phyloP scores from a whole-genome alignment of 2,797 vertebrate species.

The Clarias platycephalus region DNA sequence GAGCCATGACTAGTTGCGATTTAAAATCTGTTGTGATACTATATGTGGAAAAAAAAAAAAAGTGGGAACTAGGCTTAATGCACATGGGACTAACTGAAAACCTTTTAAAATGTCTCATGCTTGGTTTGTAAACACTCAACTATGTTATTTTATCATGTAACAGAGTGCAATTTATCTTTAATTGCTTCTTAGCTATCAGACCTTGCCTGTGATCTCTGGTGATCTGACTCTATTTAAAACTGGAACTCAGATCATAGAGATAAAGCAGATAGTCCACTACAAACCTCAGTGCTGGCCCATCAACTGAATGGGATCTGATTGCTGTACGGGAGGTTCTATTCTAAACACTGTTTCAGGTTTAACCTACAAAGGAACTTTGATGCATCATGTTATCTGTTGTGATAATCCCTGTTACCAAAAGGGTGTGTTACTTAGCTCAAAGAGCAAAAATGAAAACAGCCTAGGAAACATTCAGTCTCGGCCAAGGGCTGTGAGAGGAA shows the following conservation, averaged over 20 bases:
- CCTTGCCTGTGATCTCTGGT: conserved; percentile 56
- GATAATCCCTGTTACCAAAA: conserved; percentile 45
- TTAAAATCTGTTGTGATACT: too few species aligned
- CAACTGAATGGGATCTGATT: conserved; percentile 68
- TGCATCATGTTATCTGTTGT: conserved; percentile 61
- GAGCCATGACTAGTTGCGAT: too few species aligned
- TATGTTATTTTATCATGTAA: not conserved
- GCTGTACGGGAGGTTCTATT: conserved; percentile 54
- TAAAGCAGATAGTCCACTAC: conserved; percentile 62
- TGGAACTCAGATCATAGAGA: conserved; percentile 50
- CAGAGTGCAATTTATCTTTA: not conserved
- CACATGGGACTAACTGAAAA: not conserved
- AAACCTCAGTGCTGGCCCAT: conserved; percentile 54
- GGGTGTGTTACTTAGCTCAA: conserved; percentile 42
- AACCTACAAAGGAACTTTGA: conserved; percentile 61
- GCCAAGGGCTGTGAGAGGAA: conserved; percentile 46
- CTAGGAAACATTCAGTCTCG: conserved; percentile 40
- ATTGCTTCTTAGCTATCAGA: conserved; percentile 30
- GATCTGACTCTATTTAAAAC: conserved; percentile 65
- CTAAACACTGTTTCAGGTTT: conserved; percentile 52
- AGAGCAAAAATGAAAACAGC: conserved; percentile 48
- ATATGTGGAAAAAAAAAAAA: too few species aligned
- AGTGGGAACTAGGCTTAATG: too few species aligned
- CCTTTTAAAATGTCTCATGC: not conserved
- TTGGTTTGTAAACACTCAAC: not conserved